Evolutionary conservation across 2,797 vertebrate genomes (phyloP).

Genomic region (Hydrocynus forskahlii): DNA sequence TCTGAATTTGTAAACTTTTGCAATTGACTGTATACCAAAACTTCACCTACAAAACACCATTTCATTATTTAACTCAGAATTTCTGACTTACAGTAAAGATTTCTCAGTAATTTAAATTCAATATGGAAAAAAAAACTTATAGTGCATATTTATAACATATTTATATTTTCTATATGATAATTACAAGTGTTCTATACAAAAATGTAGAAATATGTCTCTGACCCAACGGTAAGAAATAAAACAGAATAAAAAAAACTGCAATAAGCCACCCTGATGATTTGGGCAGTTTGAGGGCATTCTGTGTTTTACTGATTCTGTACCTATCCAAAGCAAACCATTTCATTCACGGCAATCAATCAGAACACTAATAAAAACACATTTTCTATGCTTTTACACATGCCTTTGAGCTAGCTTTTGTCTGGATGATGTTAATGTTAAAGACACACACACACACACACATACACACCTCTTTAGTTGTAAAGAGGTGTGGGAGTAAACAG

Average conservation of each 20-base stretch:
- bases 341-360: not conserved
- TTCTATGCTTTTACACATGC: not conserved
- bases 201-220: too few relatives aligned
- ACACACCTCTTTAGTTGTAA: not conserved
- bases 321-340: not conserved
- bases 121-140: too few relatives aligned
- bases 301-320: not conserved
- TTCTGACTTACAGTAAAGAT: too few relatives aligned
- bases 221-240: not conserved
- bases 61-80: too few relatives aligned
- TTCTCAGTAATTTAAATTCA: too few relatives aligned
- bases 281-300: not conserved
- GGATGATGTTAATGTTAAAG: constrained; percentile 16
- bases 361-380: constrained; percentile 4
- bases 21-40: too few relatives aligned
- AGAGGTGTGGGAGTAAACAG: constrained; percentile 1
- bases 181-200: too few relatives aligned
- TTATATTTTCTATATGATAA: too few relatives aligned
- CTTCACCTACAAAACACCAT: too few relatives aligned
- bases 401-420: constrained; percentile 20
- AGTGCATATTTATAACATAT: too few relatives aligned
- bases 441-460: not conserved
- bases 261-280: not conserved
- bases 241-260: not conserved
- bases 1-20: too few relatives aligned